Conservation (phyloP, 2,113 vertebrate species). For the Numenius arquata region DNA sequence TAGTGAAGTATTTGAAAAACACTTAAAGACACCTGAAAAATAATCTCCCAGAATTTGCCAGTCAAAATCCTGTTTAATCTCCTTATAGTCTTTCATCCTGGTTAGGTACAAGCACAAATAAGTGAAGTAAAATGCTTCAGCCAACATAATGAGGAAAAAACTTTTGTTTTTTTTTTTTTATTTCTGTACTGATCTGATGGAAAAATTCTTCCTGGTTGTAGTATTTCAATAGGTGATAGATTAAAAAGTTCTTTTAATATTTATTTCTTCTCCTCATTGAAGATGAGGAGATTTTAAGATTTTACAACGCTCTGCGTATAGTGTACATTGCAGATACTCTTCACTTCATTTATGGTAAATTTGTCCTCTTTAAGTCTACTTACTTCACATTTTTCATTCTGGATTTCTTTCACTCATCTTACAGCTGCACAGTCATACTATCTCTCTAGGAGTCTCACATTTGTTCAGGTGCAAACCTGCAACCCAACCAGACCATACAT, state of each 20-base stretch:
- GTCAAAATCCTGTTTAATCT: neutral
- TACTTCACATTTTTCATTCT: neutral
- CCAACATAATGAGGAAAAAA: neutral
- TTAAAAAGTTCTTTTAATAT: neutral
- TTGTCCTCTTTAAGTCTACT: neutral
- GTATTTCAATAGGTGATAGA: neutral
- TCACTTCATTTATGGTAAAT: neutral
- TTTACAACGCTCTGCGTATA: neutral
- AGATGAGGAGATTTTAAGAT: too few species aligned
- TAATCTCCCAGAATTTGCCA: neutral
- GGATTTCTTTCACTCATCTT: neutral
- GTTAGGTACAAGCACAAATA: neutral
- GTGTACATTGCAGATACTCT: neutral
- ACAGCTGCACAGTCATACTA: neutral
- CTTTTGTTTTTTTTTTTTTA: neutral
- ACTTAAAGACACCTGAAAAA: neutral
- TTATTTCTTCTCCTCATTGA: neutral
- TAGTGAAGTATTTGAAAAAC: neutral
- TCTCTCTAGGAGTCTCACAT: neutral
- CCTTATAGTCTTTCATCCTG: neutral
- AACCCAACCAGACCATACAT: too few species aligned
- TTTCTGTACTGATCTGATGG: neutral
- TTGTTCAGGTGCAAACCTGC: fast-evolving
- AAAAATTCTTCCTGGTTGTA: neutral
- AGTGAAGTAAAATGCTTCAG: neutral